phyloP scores from a whole-genome alignment of 1,140 invertebrate species.

The Colletes latitarsis region DNA sequence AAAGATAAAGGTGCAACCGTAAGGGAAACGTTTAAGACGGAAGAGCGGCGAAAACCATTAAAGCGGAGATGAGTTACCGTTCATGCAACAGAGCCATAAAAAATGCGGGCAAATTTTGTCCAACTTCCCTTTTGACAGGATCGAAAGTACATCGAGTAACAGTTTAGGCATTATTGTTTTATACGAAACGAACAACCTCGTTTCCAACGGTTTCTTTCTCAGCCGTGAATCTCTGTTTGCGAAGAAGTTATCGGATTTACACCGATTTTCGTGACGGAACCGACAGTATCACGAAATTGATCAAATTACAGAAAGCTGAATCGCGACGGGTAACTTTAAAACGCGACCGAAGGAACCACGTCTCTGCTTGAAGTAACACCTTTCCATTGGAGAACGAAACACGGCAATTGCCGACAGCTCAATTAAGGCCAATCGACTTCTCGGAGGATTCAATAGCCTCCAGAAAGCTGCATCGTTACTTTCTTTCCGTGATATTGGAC shows the following conservation, averaged over 20 bases:
- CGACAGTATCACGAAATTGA: constrained; percentile 17
- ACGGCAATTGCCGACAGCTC: constrained; percentile 5
- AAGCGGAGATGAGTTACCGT: constrained; percentile 1
- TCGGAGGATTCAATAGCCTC: no score
- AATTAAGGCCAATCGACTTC: constrained; percentile 28
- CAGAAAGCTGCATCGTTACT: not conserved
- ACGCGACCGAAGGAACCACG: not conserved
- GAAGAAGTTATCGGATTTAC: constrained; percentile 9
- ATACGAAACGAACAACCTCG: not conserved
- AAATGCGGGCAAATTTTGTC: not conserved
- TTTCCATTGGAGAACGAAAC: constrained; percentile 7
- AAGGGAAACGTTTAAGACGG: not conserved
- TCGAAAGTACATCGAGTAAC: not conserved
- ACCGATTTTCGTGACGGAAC: not conserved
- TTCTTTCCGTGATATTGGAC: not conserved
- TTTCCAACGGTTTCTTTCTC: not conserved
- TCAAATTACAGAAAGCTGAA: constrained; percentile 41
- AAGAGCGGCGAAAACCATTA: not conserved
- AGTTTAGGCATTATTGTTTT: not conserved
- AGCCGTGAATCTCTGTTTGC: constrained; percentile 13
- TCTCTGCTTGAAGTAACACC: constrained; percentile 3
- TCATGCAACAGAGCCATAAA: not conserved
- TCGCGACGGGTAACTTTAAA: constrained; percentile 18
- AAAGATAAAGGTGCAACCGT: not conserved
- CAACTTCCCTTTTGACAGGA: not conserved